Conservation (phyloP, 2,113 vertebrate genomes). For the Oceanites oceanicus region DNA sequence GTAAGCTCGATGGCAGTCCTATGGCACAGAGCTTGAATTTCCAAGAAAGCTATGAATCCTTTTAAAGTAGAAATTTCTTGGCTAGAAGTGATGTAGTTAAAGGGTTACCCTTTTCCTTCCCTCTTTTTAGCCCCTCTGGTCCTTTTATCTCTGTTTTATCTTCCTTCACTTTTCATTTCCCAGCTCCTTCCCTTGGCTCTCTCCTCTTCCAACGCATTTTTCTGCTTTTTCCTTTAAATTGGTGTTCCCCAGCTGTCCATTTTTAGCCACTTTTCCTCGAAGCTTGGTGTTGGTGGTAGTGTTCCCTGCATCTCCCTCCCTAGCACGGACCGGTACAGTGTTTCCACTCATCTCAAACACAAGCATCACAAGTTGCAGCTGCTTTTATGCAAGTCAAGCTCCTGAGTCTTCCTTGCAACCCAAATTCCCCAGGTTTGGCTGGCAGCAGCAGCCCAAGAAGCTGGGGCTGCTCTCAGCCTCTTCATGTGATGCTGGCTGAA, state of each 20-base stretch:
- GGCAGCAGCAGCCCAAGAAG: neutral
- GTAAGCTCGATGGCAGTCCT: neutral
- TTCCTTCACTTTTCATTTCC: neutral
- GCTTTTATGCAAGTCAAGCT: neutral
- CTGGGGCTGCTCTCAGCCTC: neutral
- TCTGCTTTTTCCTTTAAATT: neutral
- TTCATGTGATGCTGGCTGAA: neutral
- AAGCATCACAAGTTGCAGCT: neutral
- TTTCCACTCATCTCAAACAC: neutral
- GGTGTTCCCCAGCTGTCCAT: neutral
- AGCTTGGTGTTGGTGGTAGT: neutral
- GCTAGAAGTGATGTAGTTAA: neutral
- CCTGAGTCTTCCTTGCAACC: neutral
- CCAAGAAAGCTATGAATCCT: neutral
- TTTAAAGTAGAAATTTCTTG: neutral
- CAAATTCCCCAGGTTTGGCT: neutral
- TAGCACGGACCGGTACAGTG: rapidly evolving
- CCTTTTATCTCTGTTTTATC: neutral
- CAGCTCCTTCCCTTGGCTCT: neutral
- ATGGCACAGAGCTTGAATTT: neutral
- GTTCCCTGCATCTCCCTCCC: neutral
- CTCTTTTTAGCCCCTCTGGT: neutral
- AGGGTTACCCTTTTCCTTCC: neutral
- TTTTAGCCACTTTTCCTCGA: neutral
- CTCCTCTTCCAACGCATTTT: neutral